A percentile compares a stretch with the other conserved stretches of the same genome.
Evolutionary conservation across 2,888 invertebrate genomes (phyloP).

Genomic region (Drosophila borborema): DNA sequence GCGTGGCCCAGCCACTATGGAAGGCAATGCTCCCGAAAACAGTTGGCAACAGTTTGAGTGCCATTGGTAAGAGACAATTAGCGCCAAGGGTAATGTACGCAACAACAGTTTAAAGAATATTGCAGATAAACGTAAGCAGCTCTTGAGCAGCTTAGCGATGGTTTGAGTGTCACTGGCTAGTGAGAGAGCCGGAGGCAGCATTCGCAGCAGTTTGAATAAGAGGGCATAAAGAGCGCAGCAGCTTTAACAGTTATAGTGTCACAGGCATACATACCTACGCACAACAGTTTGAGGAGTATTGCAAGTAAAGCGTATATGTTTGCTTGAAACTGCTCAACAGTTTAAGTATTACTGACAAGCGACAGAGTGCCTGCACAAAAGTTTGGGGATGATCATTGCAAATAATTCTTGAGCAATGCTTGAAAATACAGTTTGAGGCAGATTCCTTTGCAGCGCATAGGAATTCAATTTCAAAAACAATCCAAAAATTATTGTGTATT

Average conservation of each 20-base stretch:
- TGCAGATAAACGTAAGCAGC: background rate
- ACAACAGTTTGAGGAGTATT: constrained; percentile 2
- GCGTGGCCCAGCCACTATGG: background rate
- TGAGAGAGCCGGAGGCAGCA: background rate
- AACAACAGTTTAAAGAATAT: background rate
- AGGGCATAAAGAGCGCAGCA: background rate
- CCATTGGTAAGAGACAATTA: background rate
- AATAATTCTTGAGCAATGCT: background rate
- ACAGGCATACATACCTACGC: background rate
- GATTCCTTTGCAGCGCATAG: too few species aligned
- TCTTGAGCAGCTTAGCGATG: background rate
- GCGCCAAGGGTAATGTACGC: constrained; percentile 4
- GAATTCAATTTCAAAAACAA: too few species aligned
- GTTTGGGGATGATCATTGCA: background rate
- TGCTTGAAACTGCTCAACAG: background rate
- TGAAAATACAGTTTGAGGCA: too few species aligned
- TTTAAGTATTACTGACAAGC: background rate
- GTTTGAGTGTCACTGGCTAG: background rate
- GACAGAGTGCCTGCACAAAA: background rate
- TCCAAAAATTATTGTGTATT: too few species aligned
- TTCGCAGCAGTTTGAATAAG: constrained; percentile 1
- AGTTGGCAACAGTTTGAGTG: background rate
- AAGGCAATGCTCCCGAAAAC: constrained; percentile 15
- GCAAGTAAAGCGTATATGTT: background rate
- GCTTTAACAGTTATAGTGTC: too few species aligned